Evolutionary conservation across 2,888 invertebrate species (phyloP), one percentile per base, ranked within the genome.

Genomic region (Amphiduros pacificus): DNA sequence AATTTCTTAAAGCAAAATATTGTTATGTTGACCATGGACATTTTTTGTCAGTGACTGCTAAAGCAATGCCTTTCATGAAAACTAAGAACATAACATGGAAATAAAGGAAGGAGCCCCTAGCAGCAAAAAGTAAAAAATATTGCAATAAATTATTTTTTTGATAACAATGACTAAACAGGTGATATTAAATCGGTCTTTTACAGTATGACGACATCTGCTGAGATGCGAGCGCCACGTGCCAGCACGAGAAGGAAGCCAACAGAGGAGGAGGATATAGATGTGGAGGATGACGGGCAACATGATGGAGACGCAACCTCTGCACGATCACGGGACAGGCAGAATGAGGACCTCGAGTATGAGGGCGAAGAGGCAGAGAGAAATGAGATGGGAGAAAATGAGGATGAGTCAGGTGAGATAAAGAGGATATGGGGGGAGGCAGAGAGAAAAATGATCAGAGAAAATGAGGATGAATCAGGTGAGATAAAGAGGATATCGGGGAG

Each of bases 301-400:
- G 87, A 87, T 69, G 89, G 88, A 67, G 89, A 90, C 73, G 89
- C 89, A 69, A 88, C 88, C 57, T 87, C 88, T 22, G 72, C 69
- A 26, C 75, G 74, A 56, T 70, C 70, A 29, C 31, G 63, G 24
- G 36, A 64, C 48, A 41, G 63, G n/a, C 70, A 66, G 53, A 60
- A 69, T 66, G 80, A 72, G 70, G 75, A 75, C 11, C 75, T 73
- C 28, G 79, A 76, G 63, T 75, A 81, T 77, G 62, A 85, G 14
- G 83, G 75, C 40, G 78, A 85, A 69, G 85, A 86, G 2, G 79
- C 81, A 20, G 85, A 85, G 26, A 67, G 54, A 53, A 64, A 73
- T 66, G 79, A 70, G 69, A 65, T 71, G 9, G 72, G 65, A 6
- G 66, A 52, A 52, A 62, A 54, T 14, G 49, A 55, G 2, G 54